Evolutionary conservation across 2,888 invertebrate genomes (phyloP).

Genomic region (Marronus borbonicus): DNA sequence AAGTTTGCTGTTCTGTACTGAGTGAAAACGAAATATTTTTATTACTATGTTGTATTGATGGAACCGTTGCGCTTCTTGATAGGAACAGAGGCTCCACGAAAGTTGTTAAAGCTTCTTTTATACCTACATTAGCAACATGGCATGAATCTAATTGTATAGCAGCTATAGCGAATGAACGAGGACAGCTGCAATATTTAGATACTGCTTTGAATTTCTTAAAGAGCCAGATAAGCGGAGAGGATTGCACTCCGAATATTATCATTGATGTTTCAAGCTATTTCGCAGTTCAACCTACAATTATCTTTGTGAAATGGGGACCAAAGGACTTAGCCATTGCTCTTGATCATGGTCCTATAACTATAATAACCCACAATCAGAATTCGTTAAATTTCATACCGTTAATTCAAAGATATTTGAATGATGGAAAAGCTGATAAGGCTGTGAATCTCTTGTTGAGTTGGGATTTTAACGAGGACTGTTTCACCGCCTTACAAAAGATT

Average conservation of each 20-base stretch:
- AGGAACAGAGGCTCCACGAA: constrained; percentile 82
- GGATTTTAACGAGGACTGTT: constrained; percentile 84
- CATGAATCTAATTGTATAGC: constrained; percentile 81
- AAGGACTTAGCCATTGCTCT: constrained; percentile 73
- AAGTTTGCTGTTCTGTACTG: constrained; percentile 78
- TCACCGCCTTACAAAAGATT: constrained; percentile 82
- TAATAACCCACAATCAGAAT: constrained; percentile 63
- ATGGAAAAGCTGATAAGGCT: constrained; percentile 79
- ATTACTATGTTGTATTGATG: constrained; percentile 88
- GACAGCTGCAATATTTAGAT: constrained; percentile 85
- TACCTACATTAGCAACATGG: constrained; percentile 82
- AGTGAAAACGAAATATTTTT: constrained; percentile 82
- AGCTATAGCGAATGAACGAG: constrained; percentile 79
- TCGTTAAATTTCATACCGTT: constrained; percentile 63
- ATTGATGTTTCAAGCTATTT: constrained; percentile 79
- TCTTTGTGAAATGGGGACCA: constrained; percentile 65
- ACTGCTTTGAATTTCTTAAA: constrained; percentile 79
- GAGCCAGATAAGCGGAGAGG: constrained; percentile 79
- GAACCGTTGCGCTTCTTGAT: constrained; percentile 86
- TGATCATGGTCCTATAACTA: constrained; percentile 76
- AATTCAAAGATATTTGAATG: constrained; percentile 74
- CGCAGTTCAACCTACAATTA: constrained; percentile 65
- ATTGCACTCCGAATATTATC: constrained; percentile 75
- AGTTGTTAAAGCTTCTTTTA: constrained; percentile 85
- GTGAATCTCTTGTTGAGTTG: constrained; percentile 77